Percentiles rank a stretch among this genome's conserved stretches.
Conservation (phyloP, 2,797 vertebrate species). For the Lepus townsendii region DNA sequence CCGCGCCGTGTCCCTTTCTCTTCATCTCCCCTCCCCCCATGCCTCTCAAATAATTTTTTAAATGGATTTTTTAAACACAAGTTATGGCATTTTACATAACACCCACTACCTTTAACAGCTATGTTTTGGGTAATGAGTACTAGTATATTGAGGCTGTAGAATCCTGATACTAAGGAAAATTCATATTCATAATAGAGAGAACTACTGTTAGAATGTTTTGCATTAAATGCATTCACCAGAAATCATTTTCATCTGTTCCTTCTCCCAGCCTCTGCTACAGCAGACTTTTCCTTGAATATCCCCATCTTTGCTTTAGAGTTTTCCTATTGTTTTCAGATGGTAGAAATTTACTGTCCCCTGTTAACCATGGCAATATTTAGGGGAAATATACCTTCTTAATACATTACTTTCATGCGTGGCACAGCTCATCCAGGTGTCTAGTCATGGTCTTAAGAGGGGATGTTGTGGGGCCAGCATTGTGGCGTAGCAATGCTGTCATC, state of each 20-base stretch:
- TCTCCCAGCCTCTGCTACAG: not conserved
- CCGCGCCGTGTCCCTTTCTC: too few relatives aligned
- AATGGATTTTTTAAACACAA: not conserved
- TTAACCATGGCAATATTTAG: not conserved
- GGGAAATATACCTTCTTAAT: not conserved
- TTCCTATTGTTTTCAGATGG: conserved; percentile 1
- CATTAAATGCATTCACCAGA: not conserved
- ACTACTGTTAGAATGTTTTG: not conserved
- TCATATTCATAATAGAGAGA: not conserved
- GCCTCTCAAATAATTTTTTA: too few relatives aligned
- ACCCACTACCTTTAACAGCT: not conserved
- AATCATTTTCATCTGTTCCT: not conserved
- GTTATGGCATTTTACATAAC: not conserved
- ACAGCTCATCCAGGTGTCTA: not conserved
- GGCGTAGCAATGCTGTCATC: too few relatives aligned
- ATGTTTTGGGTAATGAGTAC: not conserved
- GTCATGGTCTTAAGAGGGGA: not conserved
- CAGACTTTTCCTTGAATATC: not conserved
- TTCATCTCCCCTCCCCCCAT: too few relatives aligned
- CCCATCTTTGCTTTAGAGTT: not conserved
- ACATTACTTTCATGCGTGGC: not conserved
- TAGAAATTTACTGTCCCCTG: not conserved
- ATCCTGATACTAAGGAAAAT: not conserved
- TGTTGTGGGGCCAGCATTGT: too few relatives aligned
- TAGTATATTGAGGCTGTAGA: not conserved